A percentile compares a stretch with the other conserved stretches of the same genome.
Evolutionary conservation across 1,140 invertebrate species (phyloP).

Genomic region (Eumaeus atala): DNA sequence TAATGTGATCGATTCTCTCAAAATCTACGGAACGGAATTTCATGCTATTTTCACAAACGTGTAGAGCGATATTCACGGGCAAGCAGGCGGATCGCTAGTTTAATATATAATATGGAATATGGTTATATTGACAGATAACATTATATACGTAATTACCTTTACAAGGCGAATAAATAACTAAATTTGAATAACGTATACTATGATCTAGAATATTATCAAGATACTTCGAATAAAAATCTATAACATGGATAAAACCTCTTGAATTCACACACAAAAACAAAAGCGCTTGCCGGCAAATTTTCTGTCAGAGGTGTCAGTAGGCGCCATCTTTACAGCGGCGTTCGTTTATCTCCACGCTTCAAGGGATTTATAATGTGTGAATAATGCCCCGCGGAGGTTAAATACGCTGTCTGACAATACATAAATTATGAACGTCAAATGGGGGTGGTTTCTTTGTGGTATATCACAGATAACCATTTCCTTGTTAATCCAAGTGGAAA

Average conservation of each 20-base stretch:
- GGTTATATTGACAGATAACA: too few relatives aligned
- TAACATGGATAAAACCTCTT: neutral
- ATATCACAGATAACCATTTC: conserved; percentile 52
- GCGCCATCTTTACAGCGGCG: conserved; percentile 49
- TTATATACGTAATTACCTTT: too few relatives aligned
- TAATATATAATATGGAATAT: too few relatives aligned
- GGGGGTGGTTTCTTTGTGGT: conserved; percentile 37
- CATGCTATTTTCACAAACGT: too few relatives aligned
- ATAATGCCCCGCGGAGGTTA: conserved; percentile 53
- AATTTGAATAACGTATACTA: too few relatives aligned
- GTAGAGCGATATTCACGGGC: too few relatives aligned
- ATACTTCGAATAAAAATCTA: too few relatives aligned
- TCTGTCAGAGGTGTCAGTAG: conserved; percentile 39
- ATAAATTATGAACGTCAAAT: conserved; percentile 61
- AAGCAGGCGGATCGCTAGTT: too few relatives aligned
- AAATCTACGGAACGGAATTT: too few relatives aligned
- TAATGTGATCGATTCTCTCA: too few relatives aligned
- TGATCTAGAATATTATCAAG: too few relatives aligned
- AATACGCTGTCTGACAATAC: conserved; percentile 61
- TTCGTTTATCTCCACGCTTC: conserved; percentile 54
- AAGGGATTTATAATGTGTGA: conserved; percentile 67
- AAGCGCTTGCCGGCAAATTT: conserved; percentile 42
- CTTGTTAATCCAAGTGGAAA: conserved; percentile 55
- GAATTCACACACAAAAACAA: conserved; percentile 18
- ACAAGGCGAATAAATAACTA: too few relatives aligned